phyloP scores from a whole-genome alignment of 1,140 invertebrate genomes.

The Temnothorax nylanderi region DNA sequence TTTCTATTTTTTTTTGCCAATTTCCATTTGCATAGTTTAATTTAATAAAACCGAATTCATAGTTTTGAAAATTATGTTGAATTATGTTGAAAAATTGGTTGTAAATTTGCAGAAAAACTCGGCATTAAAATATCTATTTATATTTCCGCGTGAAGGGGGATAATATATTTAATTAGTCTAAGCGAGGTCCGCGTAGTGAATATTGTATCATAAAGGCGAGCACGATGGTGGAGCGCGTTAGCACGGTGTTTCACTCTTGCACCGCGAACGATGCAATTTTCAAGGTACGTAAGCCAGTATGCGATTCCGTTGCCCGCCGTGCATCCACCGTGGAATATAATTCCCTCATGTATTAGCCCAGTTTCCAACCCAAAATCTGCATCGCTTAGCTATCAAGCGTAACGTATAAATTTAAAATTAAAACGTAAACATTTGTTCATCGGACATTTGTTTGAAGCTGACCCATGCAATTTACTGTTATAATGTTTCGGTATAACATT shows the following conservation, averaged over 20 bases:
- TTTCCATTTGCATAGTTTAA: neutral
- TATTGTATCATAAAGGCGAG: slow-evolving; percentile 45
- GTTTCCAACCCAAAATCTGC: slow-evolving; percentile 39
- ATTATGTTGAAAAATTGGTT: neutral
- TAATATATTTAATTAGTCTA: slow-evolving; percentile 56
- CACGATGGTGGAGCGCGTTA: slow-evolving; percentile 24
- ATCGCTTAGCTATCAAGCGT: slow-evolving; percentile 39
- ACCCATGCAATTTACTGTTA: neutral
- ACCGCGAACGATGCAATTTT: slow-evolving; percentile 56
- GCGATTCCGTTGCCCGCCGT: slow-evolving; percentile 18
- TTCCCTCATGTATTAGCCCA: slow-evolving; percentile 43
- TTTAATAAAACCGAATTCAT: neutral
- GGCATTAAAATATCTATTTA: slow-evolving; percentile 37
- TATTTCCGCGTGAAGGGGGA: neutral
- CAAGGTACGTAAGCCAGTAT: slow-evolving; percentile 51
- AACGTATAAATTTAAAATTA: slow-evolving; percentile 47
- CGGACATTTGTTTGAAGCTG: neutral
- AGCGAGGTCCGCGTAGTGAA: slow-evolving; percentile 19
- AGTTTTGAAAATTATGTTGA: no score
- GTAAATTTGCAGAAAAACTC: neutral
- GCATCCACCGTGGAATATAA: slow-evolving; percentile 41
- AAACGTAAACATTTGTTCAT: no score
- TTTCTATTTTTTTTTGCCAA: neutral
- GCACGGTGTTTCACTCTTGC: slow-evolving; percentile 45
- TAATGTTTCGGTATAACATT: neutral